Percentiles rank a stretch among this genome's conserved stretches.
Conservation (phyloP, 2,113 vertebrate species). For the Sapayoa aenigma region DNA sequence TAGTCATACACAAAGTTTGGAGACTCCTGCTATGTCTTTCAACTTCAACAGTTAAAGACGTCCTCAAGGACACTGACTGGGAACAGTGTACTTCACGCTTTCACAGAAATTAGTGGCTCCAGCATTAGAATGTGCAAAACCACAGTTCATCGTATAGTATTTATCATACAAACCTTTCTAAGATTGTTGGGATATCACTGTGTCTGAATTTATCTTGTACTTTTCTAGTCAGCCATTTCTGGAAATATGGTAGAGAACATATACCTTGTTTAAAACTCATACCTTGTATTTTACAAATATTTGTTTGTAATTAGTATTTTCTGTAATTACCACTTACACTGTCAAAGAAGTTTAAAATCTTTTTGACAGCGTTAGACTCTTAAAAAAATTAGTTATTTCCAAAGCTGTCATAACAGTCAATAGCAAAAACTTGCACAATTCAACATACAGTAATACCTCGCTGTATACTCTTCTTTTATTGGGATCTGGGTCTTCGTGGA, state of each 20-base stretch:
- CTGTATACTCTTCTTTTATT: no score
- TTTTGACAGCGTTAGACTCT: not conserved
- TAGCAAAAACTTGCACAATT: not conserved
- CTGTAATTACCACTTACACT: not conserved
- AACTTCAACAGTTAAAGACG: not conserved
- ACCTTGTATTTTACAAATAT: not conserved
- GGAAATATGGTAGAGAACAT: not conserved
- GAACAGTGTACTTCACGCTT: not conserved
- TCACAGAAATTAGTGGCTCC: not conserved
- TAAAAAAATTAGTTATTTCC: not conserved
- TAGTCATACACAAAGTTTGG: not conserved
- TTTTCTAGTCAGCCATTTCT: not conserved
- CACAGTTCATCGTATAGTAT: fast-evolving
- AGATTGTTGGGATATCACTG: not conserved
- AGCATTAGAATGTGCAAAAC: not conserved
- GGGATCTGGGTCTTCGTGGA: no score
- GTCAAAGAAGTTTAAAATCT: not conserved
- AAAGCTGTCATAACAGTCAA: not conserved
- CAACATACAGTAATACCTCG: no score
- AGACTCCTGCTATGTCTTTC: not conserved
- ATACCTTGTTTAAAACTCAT: not conserved
- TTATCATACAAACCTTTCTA: not conserved
- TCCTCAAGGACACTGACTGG: not conserved
- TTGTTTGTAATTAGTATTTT: not conserved
- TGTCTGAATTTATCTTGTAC: not conserved